A percentile compares a stretch with the other conserved stretches of the same genome.
These are phyloP conservation scores for Andinoacara biseriatus DNA, from an alignment of 2,113 vertebrate species.

Conservation along the genomic window DNA sequence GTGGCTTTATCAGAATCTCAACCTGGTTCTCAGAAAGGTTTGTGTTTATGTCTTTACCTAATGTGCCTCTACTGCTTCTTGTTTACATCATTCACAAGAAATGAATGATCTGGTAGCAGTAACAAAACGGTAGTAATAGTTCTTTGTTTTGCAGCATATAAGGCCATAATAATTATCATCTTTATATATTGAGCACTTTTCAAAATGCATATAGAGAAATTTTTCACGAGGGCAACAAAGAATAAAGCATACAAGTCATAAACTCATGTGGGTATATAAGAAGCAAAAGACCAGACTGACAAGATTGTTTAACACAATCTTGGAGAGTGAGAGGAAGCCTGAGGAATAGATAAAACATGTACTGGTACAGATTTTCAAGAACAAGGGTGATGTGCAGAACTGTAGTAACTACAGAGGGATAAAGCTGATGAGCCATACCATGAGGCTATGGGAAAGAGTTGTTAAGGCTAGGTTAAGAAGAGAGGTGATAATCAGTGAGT, in stretches of 20 bases:
- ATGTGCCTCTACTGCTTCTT: not conserved
- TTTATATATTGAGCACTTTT: not conserved
- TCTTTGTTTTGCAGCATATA: not conserved
- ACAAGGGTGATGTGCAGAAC: not conserved
- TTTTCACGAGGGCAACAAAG: too few species aligned
- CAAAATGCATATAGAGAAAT: too few species aligned
- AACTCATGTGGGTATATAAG: not conserved
- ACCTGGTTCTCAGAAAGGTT: slow-evolving; percentile 62
- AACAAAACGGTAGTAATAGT: not conserved
- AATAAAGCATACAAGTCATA: not conserved
- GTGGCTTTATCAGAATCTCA: slow-evolving; percentile 30
- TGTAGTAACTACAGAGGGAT: not conserved
- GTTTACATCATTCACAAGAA: not conserved
- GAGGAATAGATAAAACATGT: not conserved
- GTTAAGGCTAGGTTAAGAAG: not conserved
- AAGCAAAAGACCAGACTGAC: too few species aligned
- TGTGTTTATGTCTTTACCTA: not conserved
- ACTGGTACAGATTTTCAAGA: not conserved
- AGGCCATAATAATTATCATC: not conserved
- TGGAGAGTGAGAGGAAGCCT: not conserved
- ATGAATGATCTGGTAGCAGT: not conserved
- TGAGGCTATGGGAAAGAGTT: not conserved
- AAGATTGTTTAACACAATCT: not conserved
- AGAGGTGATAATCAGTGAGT: not conserved
- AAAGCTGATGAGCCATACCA: not conserved